Evolutionary conservation across 2,113 vertebrate species (phyloP).

Genomic region (Petrocephalus zakoni): DNA sequence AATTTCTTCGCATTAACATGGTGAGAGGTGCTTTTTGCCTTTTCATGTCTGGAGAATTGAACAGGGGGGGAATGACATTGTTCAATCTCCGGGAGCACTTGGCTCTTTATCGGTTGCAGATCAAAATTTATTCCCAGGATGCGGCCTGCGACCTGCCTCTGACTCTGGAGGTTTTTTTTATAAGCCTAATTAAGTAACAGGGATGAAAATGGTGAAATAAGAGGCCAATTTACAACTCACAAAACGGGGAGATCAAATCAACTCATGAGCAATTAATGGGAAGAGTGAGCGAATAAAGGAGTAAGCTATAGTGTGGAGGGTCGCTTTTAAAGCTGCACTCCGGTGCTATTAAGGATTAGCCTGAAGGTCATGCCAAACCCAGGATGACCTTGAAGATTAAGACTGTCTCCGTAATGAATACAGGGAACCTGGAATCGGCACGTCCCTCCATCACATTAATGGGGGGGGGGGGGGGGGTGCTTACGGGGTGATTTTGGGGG

Average conservation of each 20-base stretch:
- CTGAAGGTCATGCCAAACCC: slow-evolving; percentile 66
- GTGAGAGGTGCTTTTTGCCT: slow-evolving; percentile 64
- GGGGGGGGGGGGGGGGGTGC: not conserved
- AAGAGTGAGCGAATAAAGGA: slow-evolving; percentile 57
- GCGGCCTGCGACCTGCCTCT: slow-evolving; percentile 51
- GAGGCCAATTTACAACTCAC: slow-evolving; percentile 68
- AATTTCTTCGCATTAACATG: slow-evolving; percentile 74
- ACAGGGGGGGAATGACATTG: slow-evolving; percentile 51
- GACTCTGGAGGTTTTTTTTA: slow-evolving; percentile 54
- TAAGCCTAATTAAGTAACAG: slow-evolving; percentile 69
- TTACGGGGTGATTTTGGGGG: no score
- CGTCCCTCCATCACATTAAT: not conserved
- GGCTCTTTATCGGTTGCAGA: slow-evolving; percentile 59
- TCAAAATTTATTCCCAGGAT: slow-evolving; percentile 60
- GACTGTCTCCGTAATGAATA: slow-evolving; percentile 60
- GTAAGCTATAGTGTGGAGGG: slow-evolving; percentile 51
- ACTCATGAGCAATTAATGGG: slow-evolving; percentile 65
- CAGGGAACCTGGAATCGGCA: slow-evolving; percentile 13
- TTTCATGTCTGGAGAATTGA: slow-evolving; percentile 66
- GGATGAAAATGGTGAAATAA: slow-evolving; percentile 70
- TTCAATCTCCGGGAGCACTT: slow-evolving; percentile 52
- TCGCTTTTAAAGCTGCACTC: slow-evolving; percentile 58
- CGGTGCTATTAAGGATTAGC: slow-evolving; percentile 59
- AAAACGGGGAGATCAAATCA: slow-evolving; percentile 71
- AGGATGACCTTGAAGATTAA: slow-evolving; percentile 66